Evolutionary conservation across 2,888 invertebrate species (phyloP).

Genomic region (Sthenelais limicola): DNA sequence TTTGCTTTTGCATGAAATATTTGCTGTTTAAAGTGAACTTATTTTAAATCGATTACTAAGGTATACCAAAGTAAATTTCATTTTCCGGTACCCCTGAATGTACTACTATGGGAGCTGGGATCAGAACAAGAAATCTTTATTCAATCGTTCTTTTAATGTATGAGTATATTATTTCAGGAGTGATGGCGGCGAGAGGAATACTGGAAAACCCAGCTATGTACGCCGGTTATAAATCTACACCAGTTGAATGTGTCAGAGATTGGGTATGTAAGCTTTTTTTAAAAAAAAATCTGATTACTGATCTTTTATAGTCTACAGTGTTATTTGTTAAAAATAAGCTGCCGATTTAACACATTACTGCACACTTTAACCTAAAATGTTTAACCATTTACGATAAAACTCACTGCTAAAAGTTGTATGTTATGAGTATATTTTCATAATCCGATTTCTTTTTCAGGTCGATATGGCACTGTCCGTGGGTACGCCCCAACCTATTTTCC

Average conservation of each 20-base stretch:
- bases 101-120: no score
- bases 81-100: not conserved
- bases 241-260: slow-evolving; percentile 83
- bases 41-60: not conserved
- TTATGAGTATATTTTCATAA: not conserved
- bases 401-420: not conserved
- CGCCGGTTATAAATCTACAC: slow-evolving; percentile 81
- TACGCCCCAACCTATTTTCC: slow-evolving; percentile 79
- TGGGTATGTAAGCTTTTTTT: slow-evolving; percentile 79
- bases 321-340: no score
- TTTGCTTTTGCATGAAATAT: no score
- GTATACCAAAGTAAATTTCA: not conserved
- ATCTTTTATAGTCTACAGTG: no score
- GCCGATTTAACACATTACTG: no score
- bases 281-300: no score
- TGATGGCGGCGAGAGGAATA: slow-evolving; percentile 94
- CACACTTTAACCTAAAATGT: no score
- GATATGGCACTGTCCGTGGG: slow-evolving; percentile 76
- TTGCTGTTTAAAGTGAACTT: no score
- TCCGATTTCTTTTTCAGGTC: slow-evolving; percentile 59
- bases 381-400: not conserved
- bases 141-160: no score
- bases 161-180: slow-evolving; percentile 74
- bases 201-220: slow-evolving; percentile 93
- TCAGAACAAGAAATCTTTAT: no score